These are phyloP conservation scores for Brienomyrus longianalis DNA, from an alignment of 2,113 vertebrate species.

Conservation along the genomic window DNA sequence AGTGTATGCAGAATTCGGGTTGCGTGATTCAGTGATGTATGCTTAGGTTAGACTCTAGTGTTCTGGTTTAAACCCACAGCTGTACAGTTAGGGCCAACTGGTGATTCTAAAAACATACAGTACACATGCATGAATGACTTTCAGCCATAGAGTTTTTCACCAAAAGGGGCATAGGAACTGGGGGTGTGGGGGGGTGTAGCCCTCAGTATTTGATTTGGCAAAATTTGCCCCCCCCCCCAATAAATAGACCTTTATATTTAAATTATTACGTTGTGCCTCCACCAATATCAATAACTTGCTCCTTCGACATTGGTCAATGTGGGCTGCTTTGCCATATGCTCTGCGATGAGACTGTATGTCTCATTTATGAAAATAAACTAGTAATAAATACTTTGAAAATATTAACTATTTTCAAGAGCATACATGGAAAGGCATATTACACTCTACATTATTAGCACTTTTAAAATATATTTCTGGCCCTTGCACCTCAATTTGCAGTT, in stretches of 20 bases:
- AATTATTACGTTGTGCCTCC: background rate
- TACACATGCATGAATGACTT: background rate
- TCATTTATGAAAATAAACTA: background rate
- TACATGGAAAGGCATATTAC: background rate
- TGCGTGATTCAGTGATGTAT: too few relatives aligned
- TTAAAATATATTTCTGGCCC: background rate
- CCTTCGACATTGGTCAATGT: background rate
- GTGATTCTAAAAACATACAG: background rate
- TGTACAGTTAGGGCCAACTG: background rate
- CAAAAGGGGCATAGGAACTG: background rate
- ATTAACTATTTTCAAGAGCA: background rate
- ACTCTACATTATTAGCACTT: background rate
- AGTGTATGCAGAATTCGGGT: background rate
- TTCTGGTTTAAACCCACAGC: background rate
- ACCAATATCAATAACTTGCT: background rate
- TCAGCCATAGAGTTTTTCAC: background rate
- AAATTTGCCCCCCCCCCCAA: background rate
- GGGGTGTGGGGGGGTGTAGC: background rate
- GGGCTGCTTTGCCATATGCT: background rate
- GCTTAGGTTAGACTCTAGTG: background rate
- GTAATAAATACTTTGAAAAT: background rate
- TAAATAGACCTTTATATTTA: background rate
- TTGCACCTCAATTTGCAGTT: conserved; percentile 47
- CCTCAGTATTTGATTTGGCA: background rate
- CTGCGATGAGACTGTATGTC: background rate